These are phyloP conservation scores for Drosophila oshimai DNA, from an alignment of 1,140 invertebrate genomes.

Conservation along the genomic window DNA sequence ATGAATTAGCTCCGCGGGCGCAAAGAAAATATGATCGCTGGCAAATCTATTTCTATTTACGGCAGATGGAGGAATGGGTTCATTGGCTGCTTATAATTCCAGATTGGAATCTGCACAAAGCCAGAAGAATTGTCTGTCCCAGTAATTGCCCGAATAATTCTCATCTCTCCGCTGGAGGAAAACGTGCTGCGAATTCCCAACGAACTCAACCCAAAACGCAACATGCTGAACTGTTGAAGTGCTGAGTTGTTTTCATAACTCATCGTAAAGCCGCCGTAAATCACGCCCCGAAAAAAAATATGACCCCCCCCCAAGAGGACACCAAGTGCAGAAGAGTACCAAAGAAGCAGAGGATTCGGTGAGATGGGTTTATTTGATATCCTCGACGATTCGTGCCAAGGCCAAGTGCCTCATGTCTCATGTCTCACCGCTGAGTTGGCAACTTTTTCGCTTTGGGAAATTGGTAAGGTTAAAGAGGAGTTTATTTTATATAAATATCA, in stretches of 20 bases:
- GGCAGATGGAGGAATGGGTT: conserved; percentile 30
- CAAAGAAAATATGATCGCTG: conserved; percentile 7
- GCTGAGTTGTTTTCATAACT: conserved; percentile 61
- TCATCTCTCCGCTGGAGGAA: conserved; percentile 8
- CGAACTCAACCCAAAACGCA: conserved; percentile 2
- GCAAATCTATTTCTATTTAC: conserved; percentile 40
- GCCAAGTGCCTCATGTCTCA: conserved; percentile 12
- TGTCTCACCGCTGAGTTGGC: background rate
- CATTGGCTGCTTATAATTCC: conserved; percentile 21
- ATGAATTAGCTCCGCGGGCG: background rate
- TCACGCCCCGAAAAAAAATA: conserved; percentile 47
- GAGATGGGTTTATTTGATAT: background rate
- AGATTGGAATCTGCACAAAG: conserved; percentile 22
- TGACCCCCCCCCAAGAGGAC: background rate
- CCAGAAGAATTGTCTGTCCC: background rate
- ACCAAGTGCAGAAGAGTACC: background rate
- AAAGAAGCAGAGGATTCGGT: background rate
- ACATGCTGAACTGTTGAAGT: conserved; percentile 24
- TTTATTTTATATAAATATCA: background rate
- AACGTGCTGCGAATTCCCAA: conserved; percentile 45
- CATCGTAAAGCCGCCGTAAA: conserved; percentile 51
- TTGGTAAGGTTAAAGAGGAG: no score
- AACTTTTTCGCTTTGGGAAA: no score
- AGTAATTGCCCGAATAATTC: conserved; percentile 54
- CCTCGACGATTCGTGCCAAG: conserved; percentile 42